A percentile compares a stretch with the other conserved stretches of the same genome.
Evolutionary conservation across 2,113 vertebrate genomes (phyloP).

Genomic region (Azemiops feae): DNA sequence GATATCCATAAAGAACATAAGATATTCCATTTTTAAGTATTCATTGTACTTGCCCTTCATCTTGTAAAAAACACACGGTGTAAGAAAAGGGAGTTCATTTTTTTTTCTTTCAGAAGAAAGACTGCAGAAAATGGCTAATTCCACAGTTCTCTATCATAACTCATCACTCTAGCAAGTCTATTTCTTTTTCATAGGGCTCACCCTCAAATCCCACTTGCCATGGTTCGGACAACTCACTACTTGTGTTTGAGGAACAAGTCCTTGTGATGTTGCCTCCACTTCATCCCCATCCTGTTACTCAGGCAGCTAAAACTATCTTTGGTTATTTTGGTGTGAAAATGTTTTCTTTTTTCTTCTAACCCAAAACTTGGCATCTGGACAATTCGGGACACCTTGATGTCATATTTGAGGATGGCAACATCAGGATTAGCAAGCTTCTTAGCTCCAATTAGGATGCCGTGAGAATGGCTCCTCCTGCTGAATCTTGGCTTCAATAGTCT

Average conservation of each 20-base stretch:
- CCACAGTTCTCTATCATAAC: neutral
- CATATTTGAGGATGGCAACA: neutral
- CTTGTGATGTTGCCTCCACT: neutral
- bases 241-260: neutral
- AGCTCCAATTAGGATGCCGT: neutral
- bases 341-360: neutral
- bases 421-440: neutral
- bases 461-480: neutral
- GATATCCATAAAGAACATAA: neutral
- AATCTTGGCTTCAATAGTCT: neutral
- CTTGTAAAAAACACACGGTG: neutral
- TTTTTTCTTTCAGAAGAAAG: neutral
- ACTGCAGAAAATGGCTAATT: neutral
- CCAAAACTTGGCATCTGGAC: neutral
- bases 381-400: neutral
- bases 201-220: neutral
- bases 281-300: neutral
- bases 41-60: neutral
- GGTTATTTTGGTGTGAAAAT: neutral
- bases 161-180: neutral
- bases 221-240: neutral
- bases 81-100: neutral
- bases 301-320: neutral
- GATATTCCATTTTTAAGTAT: neutral
- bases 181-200: neutral